Evolutionary conservation across 2,888 invertebrate genomes (phyloP).

Genomic region (Eristalis intricaria): DNA sequence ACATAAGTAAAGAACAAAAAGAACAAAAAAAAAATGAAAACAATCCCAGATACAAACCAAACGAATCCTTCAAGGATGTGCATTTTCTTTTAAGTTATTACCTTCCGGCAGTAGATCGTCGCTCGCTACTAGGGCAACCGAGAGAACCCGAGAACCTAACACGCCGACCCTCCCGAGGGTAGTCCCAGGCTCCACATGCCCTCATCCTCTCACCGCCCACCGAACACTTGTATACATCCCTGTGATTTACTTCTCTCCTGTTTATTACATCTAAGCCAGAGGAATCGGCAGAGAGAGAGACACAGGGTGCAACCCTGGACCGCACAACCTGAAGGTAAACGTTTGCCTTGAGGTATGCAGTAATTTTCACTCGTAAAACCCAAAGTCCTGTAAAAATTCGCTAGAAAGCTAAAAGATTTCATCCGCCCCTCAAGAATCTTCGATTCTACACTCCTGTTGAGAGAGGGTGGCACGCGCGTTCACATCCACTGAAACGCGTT

Average conservation of each 20-base stretch:
- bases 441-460: not conserved
- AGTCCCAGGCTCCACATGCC: too few species aligned
- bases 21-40: not conserved
- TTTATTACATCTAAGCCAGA: conserved; percentile 51
- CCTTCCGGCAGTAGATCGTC: conserved; percentile 44
- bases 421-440: not conserved
- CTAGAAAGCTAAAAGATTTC: conserved; percentile 40
- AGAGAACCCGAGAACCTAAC: conserved; percentile 13
- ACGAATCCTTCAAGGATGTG: conserved; percentile 65
- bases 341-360: conserved; percentile 52
- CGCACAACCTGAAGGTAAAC: conserved; percentile 8
- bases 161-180: not conserved
- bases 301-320: not conserved
- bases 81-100: conserved; percentile 63
- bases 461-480: conserved; percentile 33
- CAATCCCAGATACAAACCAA: conserved; percentile 17
- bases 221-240: conserved; percentile 19
- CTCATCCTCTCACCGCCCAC: not conserved
- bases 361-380: conserved; percentile 68
- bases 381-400: conserved; percentile 60
- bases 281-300: conserved; percentile 1
- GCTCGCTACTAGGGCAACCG: not conserved
- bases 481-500: conserved; percentile 11
- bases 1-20: conserved; percentile 15
- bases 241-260: conserved; percentile 58